Base-by-base conservation (phyloP, 64 coral and sea anemone species). In the Porites australiensis region DNA sequence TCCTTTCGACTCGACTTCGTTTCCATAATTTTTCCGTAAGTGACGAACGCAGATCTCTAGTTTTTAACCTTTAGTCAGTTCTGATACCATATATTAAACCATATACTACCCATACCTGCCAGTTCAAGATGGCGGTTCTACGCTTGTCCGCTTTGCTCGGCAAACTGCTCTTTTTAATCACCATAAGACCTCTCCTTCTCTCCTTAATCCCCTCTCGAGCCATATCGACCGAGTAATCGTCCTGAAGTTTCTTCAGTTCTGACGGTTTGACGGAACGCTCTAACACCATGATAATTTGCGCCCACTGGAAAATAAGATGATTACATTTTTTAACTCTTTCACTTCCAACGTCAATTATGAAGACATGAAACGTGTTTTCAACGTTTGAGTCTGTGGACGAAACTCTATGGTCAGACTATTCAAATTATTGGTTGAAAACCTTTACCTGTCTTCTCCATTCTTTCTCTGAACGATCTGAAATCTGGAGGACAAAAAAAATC, bases 371-470 rank as follows among this genome's bases (percentile, higher is more conserved):
- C 27, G 27, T 37, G 27, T 37, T 37, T 37, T 0, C 1, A 37
- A 37, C 27, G n/a, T 37, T 37, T 37, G 27, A 37, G 27, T 37
- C 27, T 37, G 27, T 37, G 27, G 27, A 37, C 27, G 1, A 37
- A 1, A 37, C 27, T 37, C 27, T 37, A 37, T 37, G 27, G 27
- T n/a, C 9, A 78, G 13, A 48, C 2, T 4, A 48, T n/a, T 79
- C 52, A 4, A 49, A 14, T 64, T 4, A 64, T 18, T 46, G 4
- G 70, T 27, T 44, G 3, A 58, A 53, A 44, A 8, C 60, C 2
- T 46, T 58, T 82, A 96, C 95, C 95, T 96, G 95, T 94, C 92
- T 58, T 96, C 95, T 90, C 95, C 95, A 96, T 82, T 96, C 95
- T 88, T 96, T 96, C 69, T 94, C 95, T n/a, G 95, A 93, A 50